Evolutionary conservation across 2,888 invertebrate species (phyloP).

Genomic region (Ferrisia virgata): DNA sequence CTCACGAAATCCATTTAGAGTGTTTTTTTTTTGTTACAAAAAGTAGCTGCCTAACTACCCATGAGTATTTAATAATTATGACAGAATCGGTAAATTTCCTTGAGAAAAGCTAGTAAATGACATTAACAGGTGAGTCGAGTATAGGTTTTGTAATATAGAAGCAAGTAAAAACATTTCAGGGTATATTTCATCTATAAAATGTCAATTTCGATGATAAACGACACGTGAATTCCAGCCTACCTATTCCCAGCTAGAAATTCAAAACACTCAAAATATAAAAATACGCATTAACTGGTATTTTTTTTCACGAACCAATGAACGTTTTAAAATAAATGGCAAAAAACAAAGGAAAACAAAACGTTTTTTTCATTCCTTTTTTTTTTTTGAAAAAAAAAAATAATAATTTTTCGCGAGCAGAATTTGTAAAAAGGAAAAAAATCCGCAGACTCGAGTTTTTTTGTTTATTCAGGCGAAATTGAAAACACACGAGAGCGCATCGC

Average conservation of each 20-base stretch:
- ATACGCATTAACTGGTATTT: not conserved
- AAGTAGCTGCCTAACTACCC: not conserved
- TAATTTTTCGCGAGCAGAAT: not conserved
- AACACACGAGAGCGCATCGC: not conserved
- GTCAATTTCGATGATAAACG: slow-evolving; percentile 26
- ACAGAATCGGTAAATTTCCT: not conserved
- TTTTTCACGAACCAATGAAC: not conserved
- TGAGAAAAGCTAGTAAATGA: not conserved
- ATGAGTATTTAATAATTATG: not conserved
- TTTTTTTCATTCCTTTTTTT: too few species aligned
- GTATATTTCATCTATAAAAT: slow-evolving; percentile 25
- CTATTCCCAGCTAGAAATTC: slow-evolving; percentile 13
- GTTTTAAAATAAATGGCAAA: not conserved
- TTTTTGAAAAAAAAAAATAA: not conserved
- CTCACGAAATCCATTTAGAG: too few species aligned
- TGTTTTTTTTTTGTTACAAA: too few species aligned
- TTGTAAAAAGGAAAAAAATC: not conserved
- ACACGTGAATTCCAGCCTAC: slow-evolving; percentile 22
- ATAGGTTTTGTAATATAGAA: not conserved
- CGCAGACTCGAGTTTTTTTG: not conserved
- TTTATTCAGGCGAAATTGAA: slow-evolving; percentile 4
- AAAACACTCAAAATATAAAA: slow-evolving; percentile 12
- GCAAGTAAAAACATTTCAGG: slow-evolving; percentile 7
- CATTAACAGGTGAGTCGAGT: not conserved
- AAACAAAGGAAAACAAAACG: not conserved